These are phyloP conservation scores for Rhodeus uyekii DNA, from an alignment of 2,797 vertebrate species.

Conservation along the genomic window DNA sequence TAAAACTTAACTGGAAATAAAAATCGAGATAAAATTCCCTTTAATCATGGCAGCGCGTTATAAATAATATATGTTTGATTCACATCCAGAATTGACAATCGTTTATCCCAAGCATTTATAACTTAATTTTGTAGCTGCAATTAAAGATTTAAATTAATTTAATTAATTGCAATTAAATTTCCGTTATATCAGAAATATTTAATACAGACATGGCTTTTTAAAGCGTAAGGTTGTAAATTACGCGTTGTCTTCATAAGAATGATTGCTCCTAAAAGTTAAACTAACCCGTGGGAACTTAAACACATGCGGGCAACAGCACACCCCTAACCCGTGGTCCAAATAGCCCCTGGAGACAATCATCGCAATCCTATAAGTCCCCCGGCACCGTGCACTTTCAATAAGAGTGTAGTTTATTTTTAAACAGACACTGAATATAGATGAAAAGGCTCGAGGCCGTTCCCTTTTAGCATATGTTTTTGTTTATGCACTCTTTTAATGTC, in stretches of 20 bases:
- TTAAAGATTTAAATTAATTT: too few relatives aligned
- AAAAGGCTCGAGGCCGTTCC: constrained; percentile 74
- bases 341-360: constrained; percentile 64
- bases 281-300: constrained; percentile 54
- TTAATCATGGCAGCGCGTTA: background rate
- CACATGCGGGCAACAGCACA: constrained; percentile 51
- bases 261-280: constrained; percentile 39
- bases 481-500: constrained; percentile 41
- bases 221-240: background rate
- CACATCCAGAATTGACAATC: background rate
- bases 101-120: background rate
- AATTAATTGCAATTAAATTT: too few relatives aligned
- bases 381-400: constrained; percentile 62
- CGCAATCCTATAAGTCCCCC: constrained; percentile 58
- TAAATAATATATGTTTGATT: background rate
- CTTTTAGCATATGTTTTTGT: constrained; percentile 66
- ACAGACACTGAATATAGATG: constrained; percentile 57
- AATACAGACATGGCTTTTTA: background rate
- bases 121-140: background rate
- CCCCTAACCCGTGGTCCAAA: constrained; percentile 45
- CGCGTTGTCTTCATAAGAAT: constrained; percentile 5
- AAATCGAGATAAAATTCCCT: background rate
- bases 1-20: background rate
- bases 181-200: background rate
- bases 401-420: constrained; percentile 56